Conservation (phyloP, 2,113 vertebrate genomes). For the Myxocyprinus asiaticus region DNA sequence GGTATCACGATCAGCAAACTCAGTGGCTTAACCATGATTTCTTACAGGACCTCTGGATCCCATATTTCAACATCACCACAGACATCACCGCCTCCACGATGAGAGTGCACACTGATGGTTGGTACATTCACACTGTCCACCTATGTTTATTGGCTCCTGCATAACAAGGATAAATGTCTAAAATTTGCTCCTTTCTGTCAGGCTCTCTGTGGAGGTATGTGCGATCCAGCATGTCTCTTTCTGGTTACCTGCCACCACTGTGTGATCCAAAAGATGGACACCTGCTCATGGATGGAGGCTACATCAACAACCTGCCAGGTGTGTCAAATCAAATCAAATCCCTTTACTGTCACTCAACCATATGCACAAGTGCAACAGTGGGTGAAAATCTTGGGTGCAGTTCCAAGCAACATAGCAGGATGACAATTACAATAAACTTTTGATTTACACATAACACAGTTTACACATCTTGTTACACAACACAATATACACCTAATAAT, state of each 20-base stretch:
- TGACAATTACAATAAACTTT: no score
- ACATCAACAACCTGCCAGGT: constrained; percentile 97
- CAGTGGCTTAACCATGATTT: background rate
- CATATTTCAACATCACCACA: constrained; percentile 90
- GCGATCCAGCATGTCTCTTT: constrained; percentile 95
- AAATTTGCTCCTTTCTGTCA: constrained; percentile 53
- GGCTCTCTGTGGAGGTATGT: constrained; percentile 92
- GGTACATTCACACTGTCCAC: constrained; percentile 48
- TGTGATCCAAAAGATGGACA: constrained; percentile 96
- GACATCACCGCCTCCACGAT: constrained; percentile 91
- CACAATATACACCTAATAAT: no score
- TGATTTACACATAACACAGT: no score
- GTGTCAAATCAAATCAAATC: constrained; percentile 6
- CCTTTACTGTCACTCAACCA: no score
- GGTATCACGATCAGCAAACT: background rate
- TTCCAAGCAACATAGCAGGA: no score
- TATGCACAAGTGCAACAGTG: no score
- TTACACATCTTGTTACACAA: no score
- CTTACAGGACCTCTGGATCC: constrained; percentile 90
- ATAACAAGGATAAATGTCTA: constrained; percentile 3
- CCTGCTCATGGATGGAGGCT: constrained; percentile 93
- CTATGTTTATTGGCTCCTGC: background rate
- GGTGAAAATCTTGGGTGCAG: no score
- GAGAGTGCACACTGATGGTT: constrained; percentile 86
- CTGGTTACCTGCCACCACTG: constrained; percentile 91